Percentiles rank a stretch among this genome's conserved stretches.
These are phyloP conservation scores for Prenolepis imparis DNA, from an alignment of 2,888 invertebrate genomes.

Conservation along the genomic window DNA sequence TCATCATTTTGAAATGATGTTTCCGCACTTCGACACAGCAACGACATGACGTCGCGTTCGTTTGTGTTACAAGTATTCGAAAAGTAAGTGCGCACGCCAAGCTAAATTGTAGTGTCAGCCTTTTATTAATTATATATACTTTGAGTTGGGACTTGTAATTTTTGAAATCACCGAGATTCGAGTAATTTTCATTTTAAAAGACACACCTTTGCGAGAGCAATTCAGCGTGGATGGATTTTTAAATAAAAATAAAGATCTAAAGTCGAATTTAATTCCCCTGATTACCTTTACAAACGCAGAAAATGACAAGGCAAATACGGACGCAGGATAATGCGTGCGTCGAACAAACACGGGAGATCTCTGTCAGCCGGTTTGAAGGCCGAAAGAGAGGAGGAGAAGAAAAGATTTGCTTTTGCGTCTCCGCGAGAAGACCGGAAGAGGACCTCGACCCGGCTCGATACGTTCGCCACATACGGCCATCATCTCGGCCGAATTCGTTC, in stretches of 20 bases:
- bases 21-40: neutral
- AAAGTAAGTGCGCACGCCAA: constrained; percentile 13
- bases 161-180: neutral
- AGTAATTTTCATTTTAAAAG: neutral
- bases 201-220: neutral
- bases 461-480: constrained; percentile 30
- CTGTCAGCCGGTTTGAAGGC: constrained; percentile 24
- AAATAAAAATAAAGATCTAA: neutral
- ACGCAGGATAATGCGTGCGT: neutral
- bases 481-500: constrained; percentile 27
- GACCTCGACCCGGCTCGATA: constrained; percentile 28
- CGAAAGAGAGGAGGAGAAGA: neutral
- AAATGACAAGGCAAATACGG: constrained; percentile 41
- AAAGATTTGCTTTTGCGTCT: constrained; percentile 38
- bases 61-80: constrained; percentile 20
- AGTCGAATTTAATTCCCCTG: constrained; percentile 1
- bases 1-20: constrained; percentile 14
- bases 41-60: neutral
- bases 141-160: neutral
- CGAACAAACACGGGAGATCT: constrained; percentile 6
- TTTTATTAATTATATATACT: constrained; percentile 6
- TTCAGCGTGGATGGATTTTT: neutral
- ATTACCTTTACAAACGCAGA: constrained; percentile 14
- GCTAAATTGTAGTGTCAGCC: constrained; percentile 17
- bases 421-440: constrained; percentile 33